Evolutionary conservation across 2,888 invertebrate species (phyloP).

Genomic region (Metopia argyrocephala): DNA sequence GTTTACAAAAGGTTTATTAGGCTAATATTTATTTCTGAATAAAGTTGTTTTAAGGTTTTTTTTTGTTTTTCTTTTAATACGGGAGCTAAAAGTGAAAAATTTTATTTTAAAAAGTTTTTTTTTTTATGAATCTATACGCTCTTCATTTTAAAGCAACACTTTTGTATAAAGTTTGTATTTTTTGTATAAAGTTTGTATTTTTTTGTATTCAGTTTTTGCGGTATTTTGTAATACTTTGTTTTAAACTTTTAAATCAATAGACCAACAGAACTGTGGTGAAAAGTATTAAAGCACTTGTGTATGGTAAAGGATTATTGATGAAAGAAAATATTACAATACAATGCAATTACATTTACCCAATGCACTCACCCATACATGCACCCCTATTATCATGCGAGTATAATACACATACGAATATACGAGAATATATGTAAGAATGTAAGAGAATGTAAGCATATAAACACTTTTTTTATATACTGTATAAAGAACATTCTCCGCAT

Average conservation of each 20-base stretch:
- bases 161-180: not conserved
- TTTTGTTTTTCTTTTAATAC: too few relatives aligned
- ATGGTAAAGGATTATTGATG: not conserved
- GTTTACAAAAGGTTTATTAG: too few relatives aligned
- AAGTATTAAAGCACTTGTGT: not conserved
- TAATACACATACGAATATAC: not conserved
- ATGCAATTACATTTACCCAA: not conserved
- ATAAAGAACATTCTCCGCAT: not conserved
- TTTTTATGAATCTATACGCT: too few relatives aligned
- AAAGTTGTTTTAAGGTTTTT: too few relatives aligned
- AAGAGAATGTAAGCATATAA: not conserved
- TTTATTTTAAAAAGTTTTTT: too few relatives aligned
- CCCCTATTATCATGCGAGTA: too few relatives aligned
- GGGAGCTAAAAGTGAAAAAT: too few relatives aligned
- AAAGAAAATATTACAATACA: not conserved
- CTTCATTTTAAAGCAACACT: not conserved
- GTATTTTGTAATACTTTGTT: not conserved
- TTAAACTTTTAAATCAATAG: not conserved
- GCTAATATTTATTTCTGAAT: too few relatives aligned
- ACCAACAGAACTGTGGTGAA: not conserved
- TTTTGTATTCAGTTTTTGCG: not conserved
- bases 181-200: not conserved
- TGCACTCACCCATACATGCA: not conserved
- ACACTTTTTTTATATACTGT: not conserved
- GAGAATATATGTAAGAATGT: not conserved